Evolutionary conservation across 1,140 invertebrate species (phyloP), one percentile per base, ranked within the genome.

Genomic region (Ridgeia piscesae): DNA sequence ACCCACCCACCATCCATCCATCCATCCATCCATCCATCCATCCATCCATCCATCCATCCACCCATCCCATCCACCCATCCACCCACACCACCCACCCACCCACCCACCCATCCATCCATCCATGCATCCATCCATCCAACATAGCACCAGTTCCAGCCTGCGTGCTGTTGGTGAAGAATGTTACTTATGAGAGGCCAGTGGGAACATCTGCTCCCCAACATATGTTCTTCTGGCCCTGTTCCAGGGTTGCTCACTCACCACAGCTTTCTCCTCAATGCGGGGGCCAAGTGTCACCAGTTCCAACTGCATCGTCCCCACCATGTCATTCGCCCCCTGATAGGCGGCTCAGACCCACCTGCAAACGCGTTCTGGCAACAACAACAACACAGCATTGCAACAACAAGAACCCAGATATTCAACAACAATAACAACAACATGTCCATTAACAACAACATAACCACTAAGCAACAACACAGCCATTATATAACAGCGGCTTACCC

Each of bases 271-370:
- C 92, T 95, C 94, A 92, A 96, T 96, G 88, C 94, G 94, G 50
- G 96, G 96, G 34, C 95, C 95, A 9, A 96, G 93, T 0, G 92
- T 90, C 0, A 94, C 93, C 0, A 96, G 93, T 91, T 96, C 95
- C n/a, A 95, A 95, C 93, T 95, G 94, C 95, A 96, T 96, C 8
- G 93, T 94, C 35, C 95, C 95, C 21, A 96, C 95, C 89, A 95
- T 93, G 34, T 94, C 93, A 92, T 96, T 95, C 11, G 96, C 95
- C n/a, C 90, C 96, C 95, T 0, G 94, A 95, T 89, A 96, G 93
- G 91, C 95, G 95, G 77, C 93, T 93, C 77, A 96, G 91, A 8
- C 96, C 96, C 89, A 94, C 94, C 88, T 94, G 92, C 21, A 96
- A 94, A 33, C 96, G 94, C 88, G 95, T 93, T 89, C 95, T 95